Conservation (phyloP, 2,113 vertebrate genomes). For the Scophthalmus maximus region DNA sequence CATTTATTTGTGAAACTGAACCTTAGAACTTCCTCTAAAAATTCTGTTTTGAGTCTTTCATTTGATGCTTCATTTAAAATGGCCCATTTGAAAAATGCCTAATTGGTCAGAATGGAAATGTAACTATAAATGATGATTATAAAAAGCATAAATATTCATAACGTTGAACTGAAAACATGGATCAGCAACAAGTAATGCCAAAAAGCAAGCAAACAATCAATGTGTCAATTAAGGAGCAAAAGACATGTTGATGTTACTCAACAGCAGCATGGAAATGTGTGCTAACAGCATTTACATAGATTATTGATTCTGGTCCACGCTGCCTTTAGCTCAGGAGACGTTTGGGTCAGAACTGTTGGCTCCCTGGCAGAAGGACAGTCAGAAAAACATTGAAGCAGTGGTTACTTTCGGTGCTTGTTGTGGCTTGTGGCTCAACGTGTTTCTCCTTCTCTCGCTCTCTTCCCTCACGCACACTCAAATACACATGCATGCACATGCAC, state of each 20-base stretch:
- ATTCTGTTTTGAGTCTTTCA: conserved; percentile 7
- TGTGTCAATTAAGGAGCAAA: conserved; percentile 6
- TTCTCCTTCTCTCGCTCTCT: conserved; percentile 4
- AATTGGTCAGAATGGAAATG: conserved; percentile 2
- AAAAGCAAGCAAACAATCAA: not conserved
- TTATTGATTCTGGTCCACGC: conserved; percentile 26
- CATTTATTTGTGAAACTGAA: conserved; percentile 4
- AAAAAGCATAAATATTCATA: conserved; percentile 3
- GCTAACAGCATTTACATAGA: conserved; percentile 35
- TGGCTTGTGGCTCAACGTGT: conserved; percentile 47
- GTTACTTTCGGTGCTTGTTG: conserved; percentile 36
- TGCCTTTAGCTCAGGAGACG: conserved; percentile 19
- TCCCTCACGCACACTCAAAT: conserved; percentile 30
- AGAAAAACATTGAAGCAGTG: conserved; percentile 14
- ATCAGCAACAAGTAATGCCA: not conserved
- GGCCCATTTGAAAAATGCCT: conserved; percentile 6
- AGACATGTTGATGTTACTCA: not conserved
- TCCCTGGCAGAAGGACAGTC: conserved; percentile 10
- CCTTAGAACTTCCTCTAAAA: not conserved
- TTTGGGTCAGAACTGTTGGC: conserved; percentile 27
- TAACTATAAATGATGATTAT: not conserved
- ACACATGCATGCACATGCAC: conserved; percentile 43
- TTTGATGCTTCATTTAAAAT: conserved; percentile 8
- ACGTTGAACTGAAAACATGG: not conserved
- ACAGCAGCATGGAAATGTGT: not conserved